Conservation (phyloP, 2,797 vertebrate species). For the Xenopus petersii region DNA sequence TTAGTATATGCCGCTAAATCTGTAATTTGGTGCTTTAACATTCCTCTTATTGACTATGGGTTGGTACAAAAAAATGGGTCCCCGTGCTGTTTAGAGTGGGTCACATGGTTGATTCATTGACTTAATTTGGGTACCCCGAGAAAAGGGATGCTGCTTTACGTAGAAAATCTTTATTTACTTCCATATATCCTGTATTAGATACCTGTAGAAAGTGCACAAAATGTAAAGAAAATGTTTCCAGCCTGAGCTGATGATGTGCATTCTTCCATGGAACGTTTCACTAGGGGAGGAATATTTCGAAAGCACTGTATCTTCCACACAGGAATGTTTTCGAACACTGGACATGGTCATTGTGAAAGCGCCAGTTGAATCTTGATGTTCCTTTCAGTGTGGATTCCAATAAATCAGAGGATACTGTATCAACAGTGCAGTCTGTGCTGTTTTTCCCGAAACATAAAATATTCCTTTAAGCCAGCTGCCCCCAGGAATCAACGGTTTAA, state of each 20-base stretch:
- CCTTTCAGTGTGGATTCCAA: slow-evolving; percentile 10
- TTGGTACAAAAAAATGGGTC: no score
- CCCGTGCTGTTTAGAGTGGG: no score
- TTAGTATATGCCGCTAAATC: no score
- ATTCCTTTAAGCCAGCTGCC: neutral
- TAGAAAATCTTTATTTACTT: no score
- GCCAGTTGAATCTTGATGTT: slow-evolving; percentile 20
- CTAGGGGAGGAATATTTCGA: slow-evolving; percentile 5
- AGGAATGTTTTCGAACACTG: slow-evolving; percentile 19
- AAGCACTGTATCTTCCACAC: slow-evolving; percentile 22
- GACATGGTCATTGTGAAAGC: slow-evolving; percentile 15
- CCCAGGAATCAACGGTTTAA: neutral
- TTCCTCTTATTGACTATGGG: no score
- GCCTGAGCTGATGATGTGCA: slow-evolving; percentile 5
- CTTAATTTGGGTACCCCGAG: no score
- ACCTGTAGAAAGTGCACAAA: neutral
- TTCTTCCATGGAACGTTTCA: slow-evolving; percentile 23
- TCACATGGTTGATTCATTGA: no score
- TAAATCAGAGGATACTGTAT: slow-evolving; percentile 22
- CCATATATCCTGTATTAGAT: neutral
- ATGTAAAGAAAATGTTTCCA: neutral
- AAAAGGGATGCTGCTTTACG: no score
- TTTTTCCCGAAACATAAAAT: neutral
- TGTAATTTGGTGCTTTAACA: no score
- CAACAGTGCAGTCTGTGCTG: neutral